Conservation (phyloP, 2,113 vertebrate species). For the Scomber scombrus region DNA sequence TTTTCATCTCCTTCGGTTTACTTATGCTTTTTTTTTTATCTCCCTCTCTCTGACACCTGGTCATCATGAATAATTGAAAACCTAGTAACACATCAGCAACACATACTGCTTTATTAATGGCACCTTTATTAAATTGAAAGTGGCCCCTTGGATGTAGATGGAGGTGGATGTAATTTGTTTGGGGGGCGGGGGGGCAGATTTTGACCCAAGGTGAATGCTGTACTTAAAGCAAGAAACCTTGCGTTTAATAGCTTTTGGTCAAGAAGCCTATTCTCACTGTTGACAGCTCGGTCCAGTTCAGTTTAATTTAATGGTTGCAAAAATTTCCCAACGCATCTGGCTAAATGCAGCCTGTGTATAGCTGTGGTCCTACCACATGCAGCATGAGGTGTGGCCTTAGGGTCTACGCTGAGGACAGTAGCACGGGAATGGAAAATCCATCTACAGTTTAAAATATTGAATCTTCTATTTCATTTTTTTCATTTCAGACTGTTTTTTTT, state of each 20-base stretch:
- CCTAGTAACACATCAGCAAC: constrained; percentile 58
- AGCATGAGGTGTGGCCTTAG: neutral
- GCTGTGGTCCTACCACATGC: constrained; percentile 9
- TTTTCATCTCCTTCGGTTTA: constrained; percentile 32
- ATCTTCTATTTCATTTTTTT: constrained; percentile 49
- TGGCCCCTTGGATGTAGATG: constrained; percentile 23
- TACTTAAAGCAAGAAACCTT: constrained; percentile 10
- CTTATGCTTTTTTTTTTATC: constrained; percentile 19
- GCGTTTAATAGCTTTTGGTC: constrained; percentile 39
- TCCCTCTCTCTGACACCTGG: constrained; percentile 20
- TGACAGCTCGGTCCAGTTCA: constrained; percentile 13
- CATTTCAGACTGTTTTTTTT: constrained; percentile 40
- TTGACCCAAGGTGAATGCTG: constrained; percentile 40
- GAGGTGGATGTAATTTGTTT: no score
- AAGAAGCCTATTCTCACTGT: constrained; percentile 18
- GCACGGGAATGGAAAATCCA: constrained; percentile 31
- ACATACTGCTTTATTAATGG: constrained; percentile 68
- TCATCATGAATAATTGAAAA: constrained; percentile 59
- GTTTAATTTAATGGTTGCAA: constrained; percentile 6
- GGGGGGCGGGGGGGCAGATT: constrained; percentile 7
- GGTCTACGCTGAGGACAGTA: neutral
- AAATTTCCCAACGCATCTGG: constrained; percentile 14
- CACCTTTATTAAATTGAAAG: constrained; percentile 39
- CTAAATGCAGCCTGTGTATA: constrained; percentile 7
- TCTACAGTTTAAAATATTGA: constrained; percentile 40